These are phyloP conservation scores for Therioaphis trifolii DNA, from an alignment of 2,888 invertebrate genomes.

Conservation along the genomic window DNA sequence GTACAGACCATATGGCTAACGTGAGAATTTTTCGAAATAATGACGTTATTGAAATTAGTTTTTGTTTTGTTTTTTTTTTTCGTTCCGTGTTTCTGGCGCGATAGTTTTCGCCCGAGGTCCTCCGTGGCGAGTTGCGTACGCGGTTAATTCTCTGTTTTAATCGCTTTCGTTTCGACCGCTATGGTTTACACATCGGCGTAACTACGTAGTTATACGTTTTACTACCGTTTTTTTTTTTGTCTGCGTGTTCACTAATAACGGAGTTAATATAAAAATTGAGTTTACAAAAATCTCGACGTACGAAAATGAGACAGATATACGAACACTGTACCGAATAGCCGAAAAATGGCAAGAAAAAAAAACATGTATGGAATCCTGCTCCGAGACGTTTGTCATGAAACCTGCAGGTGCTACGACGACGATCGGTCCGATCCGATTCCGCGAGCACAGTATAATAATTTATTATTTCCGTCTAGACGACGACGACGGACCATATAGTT, in stretches of 20 bases:
- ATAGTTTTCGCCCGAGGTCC: background rate
- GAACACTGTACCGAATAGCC: too few relatives aligned
- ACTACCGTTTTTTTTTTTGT: background rate
- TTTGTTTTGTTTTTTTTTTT: background rate
- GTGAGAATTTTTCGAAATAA: constrained; percentile 9
- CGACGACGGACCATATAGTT: too few relatives aligned
- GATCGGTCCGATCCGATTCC: background rate
- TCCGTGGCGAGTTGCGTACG: background rate
- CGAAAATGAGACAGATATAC: too few relatives aligned
- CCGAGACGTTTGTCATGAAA: background rate
- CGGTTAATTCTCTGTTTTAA: too few relatives aligned
- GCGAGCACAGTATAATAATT: background rate
- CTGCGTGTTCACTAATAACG: too few relatives aligned
- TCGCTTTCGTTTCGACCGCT: too few relatives aligned
- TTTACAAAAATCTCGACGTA: too few relatives aligned
- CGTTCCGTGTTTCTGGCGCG: background rate
- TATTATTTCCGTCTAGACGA: constrained; percentile 33
- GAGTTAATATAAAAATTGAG: too few relatives aligned
- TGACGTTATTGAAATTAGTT: background rate
- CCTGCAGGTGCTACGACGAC: background rate
- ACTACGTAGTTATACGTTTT: too few relatives aligned
- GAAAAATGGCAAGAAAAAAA: too few relatives aligned
- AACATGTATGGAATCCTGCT: too few relatives aligned
- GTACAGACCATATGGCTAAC: background rate
- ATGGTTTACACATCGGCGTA: too few relatives aligned